Conservation (phyloP, 2,797 vertebrate genomes). For the Gallinago nigripennis region DNA sequence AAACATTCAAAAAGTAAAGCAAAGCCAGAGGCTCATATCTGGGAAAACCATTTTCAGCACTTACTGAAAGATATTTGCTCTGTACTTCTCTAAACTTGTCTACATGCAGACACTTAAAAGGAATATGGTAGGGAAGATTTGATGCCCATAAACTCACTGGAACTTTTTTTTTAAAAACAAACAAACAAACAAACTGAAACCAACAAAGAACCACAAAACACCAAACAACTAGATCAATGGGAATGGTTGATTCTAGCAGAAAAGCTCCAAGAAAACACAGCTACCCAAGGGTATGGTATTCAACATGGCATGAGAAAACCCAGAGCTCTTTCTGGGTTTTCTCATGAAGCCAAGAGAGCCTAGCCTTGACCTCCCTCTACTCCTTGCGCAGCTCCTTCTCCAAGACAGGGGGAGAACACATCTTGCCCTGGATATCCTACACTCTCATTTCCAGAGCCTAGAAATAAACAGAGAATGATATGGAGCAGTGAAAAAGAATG, state of each 20-base stretch:
- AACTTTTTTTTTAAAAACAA: neutral
- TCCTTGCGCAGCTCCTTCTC: neutral
- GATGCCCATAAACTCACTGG: neutral
- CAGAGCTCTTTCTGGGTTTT: neutral
- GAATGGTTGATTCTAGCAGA: neutral
- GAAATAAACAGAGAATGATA: neutral
- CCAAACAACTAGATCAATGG: neutral
- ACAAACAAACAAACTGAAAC: neutral
- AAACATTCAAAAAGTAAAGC: neutral
- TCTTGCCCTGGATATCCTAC: neutral
- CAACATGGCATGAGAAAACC: neutral
- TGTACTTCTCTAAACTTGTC: neutral
- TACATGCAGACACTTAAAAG: neutral
- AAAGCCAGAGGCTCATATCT: neutral
- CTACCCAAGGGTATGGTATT: neutral
- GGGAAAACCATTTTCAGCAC: neutral
- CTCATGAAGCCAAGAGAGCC: neutral
- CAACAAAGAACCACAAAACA: neutral
- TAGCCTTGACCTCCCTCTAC: neutral
- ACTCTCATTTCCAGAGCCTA: neutral
- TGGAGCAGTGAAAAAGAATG: neutral
- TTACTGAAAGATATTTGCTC: neutral
- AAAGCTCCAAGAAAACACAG: neutral
- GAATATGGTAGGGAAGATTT: accelerated
- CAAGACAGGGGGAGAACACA: neutral